phyloP scores from a whole-genome alignment of 1,140 invertebrate species.

The Polypedilum vanderplanki region DNA sequence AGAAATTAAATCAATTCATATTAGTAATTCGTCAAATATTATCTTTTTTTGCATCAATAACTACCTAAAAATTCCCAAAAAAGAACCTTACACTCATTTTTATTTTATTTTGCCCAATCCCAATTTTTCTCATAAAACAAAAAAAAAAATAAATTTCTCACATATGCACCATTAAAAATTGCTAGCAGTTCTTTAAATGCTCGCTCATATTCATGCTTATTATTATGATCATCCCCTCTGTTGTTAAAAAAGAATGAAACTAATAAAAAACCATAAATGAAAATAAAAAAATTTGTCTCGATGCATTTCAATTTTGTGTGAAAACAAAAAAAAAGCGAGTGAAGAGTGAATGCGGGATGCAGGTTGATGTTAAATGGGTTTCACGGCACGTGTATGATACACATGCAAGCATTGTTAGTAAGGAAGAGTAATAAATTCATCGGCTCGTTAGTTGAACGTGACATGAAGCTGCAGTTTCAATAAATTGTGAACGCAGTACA shows the following conservation, averaged over 20 bases:
- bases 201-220: background rate
- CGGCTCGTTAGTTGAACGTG: background rate
- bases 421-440: background rate
- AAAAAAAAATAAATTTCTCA: too few relatives aligned
- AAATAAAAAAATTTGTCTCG: conserved; percentile 13
- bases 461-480: conserved; percentile 15
- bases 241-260: background rate
- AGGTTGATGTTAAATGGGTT: conserved; percentile 15
- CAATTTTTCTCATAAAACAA: too few relatives aligned
- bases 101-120: too few relatives aligned
- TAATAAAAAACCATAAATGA: background rate
- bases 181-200: too few relatives aligned
- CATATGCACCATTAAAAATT: too few relatives aligned
- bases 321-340: background rate
- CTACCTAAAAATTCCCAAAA: too few relatives aligned
- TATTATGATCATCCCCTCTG: background rate
- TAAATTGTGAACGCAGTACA: background rate
- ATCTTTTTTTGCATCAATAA: too few relatives aligned
- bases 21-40: too few relatives aligned
- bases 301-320: background rate
- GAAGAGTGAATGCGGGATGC: background rate
- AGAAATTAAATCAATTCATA: too few relatives aligned
- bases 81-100: too few relatives aligned
- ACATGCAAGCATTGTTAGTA: background rate
- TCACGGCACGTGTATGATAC: background rate